Conservation (phyloP, 2,797 vertebrate species). For the Alosa sapidissima region DNA sequence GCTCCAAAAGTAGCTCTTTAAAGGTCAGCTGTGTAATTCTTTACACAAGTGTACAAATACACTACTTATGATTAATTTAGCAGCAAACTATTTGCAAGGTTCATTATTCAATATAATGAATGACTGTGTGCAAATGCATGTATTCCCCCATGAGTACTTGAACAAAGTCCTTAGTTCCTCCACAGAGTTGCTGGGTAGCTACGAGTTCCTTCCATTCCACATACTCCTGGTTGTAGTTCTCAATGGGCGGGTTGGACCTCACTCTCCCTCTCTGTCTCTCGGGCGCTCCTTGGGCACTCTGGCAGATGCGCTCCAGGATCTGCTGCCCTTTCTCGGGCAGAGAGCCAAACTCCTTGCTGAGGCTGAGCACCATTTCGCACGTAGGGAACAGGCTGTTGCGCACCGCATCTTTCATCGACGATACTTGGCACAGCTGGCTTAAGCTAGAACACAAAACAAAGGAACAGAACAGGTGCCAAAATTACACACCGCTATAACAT, state of each 20-base stretch:
- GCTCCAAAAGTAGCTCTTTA: neutral
- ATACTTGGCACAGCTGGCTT: conserved; percentile 65
- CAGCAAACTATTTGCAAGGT: too few species aligned
- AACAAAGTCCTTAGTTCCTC: conserved; percentile 55
- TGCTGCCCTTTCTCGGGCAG: conserved; percentile 43
- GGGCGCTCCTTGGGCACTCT: conserved; percentile 15
- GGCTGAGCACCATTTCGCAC: conserved; percentile 73
- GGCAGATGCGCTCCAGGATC: neutral
- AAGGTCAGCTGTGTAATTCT: neutral
- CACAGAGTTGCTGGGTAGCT: conserved; percentile 26
- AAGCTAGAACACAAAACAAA: conserved; percentile 65
- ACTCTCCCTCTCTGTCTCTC: neutral
- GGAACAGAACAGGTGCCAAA: neutral
- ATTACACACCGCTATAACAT: neutral
- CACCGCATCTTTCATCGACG: conserved; percentile 68
- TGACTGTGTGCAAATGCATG: too few species aligned
- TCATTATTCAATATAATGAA: too few species aligned
- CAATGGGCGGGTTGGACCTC: conserved; percentile 46
- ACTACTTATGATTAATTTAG: neutral
- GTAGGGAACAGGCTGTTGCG: conserved; percentile 77
- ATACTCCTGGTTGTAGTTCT: conserved; percentile 60
- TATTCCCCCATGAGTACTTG: conserved; percentile 59
- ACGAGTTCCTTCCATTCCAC: conserved; percentile 54
- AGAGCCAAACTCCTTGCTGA: conserved; percentile 73
- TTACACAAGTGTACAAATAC: neutral